phyloP scores from a whole-genome alignment of 2,113 vertebrate genomes.

The Spheniscus mendiculus region DNA sequence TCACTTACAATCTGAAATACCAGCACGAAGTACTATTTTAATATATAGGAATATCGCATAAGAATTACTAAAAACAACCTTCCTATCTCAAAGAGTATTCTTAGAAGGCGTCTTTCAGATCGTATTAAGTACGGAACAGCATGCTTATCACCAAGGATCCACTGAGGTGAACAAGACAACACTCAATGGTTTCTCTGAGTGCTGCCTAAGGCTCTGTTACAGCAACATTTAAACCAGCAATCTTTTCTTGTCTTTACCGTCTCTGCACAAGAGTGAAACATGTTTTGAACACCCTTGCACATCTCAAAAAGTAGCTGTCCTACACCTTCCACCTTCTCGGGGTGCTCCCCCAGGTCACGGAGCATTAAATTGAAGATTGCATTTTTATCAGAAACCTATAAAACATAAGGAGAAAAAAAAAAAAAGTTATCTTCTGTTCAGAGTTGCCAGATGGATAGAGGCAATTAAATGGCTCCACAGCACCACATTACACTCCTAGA shows the following conservation, averaged over 20 bases:
- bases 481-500: neutral
- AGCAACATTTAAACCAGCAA: neutral
- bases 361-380: slow-evolving; percentile 87
- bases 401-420: neutral
- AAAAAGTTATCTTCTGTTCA: neutral
- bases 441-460: neutral
- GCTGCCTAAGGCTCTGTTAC: neutral
- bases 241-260: slow-evolving; percentile 72
- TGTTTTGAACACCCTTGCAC: slow-evolving; percentile 93
- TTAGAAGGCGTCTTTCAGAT: neutral
- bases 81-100: neutral
- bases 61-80: neutral
- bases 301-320: slow-evolving; percentile 95
- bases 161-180: neutral
- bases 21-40: neutral
- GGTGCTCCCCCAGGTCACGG: slow-evolving; percentile 81
- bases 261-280: slow-evolving; percentile 91
- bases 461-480: neutral
- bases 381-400: slow-evolving; percentile 89
- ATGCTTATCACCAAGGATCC: neutral
- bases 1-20: neutral
- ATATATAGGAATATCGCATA: neutral
- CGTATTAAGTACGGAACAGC: neutral
- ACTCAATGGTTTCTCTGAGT: neutral
- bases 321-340: slow-evolving; percentile 86